These are phyloP conservation scores for Atractosteus spatula DNA, from an alignment of 2,113 vertebrate genomes.

Conservation along the genomic window DNA sequence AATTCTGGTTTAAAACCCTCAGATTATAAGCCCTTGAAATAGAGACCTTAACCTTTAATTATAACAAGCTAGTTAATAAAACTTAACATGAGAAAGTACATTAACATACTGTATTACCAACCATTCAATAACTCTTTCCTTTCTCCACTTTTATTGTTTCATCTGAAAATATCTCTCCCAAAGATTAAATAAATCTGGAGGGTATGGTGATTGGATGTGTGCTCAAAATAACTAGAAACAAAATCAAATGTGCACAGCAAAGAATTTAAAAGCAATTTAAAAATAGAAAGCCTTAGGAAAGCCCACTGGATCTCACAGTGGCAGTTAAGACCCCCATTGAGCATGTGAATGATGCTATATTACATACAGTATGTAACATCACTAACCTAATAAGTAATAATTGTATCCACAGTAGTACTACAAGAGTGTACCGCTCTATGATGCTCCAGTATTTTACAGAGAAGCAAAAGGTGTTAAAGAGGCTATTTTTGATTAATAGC, in stretches of 20 bases:
- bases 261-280: background rate
- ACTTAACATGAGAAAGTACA: background rate
- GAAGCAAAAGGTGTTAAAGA: too few species aligned
- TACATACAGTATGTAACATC: background rate
- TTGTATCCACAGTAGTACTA: background rate
- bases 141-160: slow-evolving; percentile 2
- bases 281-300: background rate
- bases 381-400: background rate
- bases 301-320: background rate
- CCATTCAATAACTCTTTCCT: background rate
- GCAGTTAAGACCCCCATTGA: background rate
- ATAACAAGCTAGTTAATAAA: slow-evolving; percentile 1
- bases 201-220: background rate
- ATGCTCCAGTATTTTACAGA: background rate
- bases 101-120: background rate
- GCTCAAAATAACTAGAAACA: background rate
- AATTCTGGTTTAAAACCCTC: background rate
- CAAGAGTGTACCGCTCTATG: background rate
- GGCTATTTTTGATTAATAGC: too few species aligned
- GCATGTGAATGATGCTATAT: background rate
- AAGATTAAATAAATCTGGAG: background rate
- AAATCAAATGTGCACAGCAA: background rate
- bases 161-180: background rate
- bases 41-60: background rate
- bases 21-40: slow-evolving; percentile 3